These are phyloP conservation scores for Homarus americanus DNA, from an alignment of 1,140 invertebrate species.

Conservation along the genomic window DNA sequence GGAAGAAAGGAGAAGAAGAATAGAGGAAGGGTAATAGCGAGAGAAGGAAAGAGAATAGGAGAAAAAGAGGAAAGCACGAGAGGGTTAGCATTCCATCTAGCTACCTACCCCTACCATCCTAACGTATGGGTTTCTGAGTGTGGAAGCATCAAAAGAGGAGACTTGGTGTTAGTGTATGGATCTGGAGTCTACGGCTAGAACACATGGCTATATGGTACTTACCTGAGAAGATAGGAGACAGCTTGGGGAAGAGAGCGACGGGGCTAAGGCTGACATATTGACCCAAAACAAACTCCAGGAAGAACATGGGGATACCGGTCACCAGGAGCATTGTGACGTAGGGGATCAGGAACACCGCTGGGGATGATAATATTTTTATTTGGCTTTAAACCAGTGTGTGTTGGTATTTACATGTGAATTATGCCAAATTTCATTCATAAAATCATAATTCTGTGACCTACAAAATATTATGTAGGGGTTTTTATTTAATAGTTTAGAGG, in stretches of 20 bases:
- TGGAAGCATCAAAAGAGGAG: background rate
- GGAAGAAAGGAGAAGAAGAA: background rate
- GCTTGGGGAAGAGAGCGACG: slow-evolving; percentile 83
- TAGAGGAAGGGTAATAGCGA: background rate
- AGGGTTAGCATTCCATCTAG: too few relatives aligned
- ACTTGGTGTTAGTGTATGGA: background rate
- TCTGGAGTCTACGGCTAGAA: background rate
- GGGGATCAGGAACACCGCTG: slow-evolving; percentile 90
- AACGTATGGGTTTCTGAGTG: background rate
- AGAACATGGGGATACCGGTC: slow-evolving; percentile 97
- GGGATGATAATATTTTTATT: background rate
- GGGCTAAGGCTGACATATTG: slow-evolving; percentile 97
- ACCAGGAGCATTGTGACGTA: slow-evolving; percentile 97
- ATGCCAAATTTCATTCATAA: too few relatives aligned
- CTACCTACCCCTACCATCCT: background rate
- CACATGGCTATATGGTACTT: background rate
- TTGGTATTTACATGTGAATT: too few relatives aligned
- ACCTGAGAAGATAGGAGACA: slow-evolving; percentile 73
- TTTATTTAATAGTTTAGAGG: too few relatives aligned
- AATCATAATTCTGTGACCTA: too few relatives aligned
- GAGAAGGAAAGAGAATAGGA: background rate
- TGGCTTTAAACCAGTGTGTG: too few relatives aligned
- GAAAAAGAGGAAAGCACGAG: too few relatives aligned
- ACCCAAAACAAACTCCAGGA: slow-evolving; percentile 98
- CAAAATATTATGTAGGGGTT: too few relatives aligned